Evolutionary conservation across 1,140 invertebrate species (phyloP).

Genomic region (Globodera rostochiensis): DNA sequence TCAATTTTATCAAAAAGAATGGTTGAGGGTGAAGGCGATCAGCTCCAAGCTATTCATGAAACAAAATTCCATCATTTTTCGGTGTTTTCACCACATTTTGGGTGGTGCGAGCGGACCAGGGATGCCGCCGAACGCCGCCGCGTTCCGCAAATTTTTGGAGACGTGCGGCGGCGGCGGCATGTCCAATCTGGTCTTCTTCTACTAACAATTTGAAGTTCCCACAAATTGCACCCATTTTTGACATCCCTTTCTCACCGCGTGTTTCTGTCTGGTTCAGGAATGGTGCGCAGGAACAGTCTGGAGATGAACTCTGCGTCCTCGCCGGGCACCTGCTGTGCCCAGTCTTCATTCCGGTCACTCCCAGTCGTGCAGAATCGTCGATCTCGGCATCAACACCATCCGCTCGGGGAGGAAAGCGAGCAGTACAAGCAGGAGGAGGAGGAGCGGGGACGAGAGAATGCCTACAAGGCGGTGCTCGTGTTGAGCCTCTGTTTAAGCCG

Average conservation of each 20-base stretch:
- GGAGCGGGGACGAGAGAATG: conserved; percentile 39
- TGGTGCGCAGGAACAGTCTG: neutral
- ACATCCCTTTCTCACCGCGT: too few species aligned
- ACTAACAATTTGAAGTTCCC: too few species aligned
- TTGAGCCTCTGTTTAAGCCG: conserved; percentile 41
- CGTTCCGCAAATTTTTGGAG: too few species aligned
- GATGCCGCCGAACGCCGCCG: too few species aligned
- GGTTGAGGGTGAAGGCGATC: neutral
- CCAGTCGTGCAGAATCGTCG: neutral
- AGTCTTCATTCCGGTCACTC: neutral
- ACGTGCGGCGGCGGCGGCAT: too few species aligned
- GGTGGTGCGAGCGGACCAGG: too few species aligned
- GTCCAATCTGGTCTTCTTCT: too few species aligned
- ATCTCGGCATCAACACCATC: neutral
- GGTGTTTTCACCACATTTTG: neutral
- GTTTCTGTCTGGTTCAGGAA: neutral
- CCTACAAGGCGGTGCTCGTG: conserved; percentile 52
- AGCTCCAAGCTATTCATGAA: neutral
- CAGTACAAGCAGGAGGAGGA: conserved; percentile 20
- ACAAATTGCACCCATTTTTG: too few species aligned
- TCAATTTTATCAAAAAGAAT: neutral
- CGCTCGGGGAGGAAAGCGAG: neutral
- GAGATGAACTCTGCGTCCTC: neutral
- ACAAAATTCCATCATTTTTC: neutral
- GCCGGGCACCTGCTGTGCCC: neutral